Base-by-base conservation (phyloP, 35 echinoderm and acorn worm species). In the Patiria miniata region DNA sequence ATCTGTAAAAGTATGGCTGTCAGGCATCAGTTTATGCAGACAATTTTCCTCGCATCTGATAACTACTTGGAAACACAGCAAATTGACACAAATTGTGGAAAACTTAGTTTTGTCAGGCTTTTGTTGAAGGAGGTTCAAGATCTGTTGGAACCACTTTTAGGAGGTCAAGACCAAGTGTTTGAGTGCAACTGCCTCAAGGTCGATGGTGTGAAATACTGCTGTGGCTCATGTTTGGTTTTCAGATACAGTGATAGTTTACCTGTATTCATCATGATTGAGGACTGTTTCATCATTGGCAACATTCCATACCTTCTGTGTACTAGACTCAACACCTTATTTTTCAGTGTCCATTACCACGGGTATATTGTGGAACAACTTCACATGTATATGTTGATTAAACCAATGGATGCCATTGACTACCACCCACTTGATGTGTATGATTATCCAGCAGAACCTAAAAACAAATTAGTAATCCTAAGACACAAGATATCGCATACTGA, bases 221-320 rank as follows among this genome's bases (percentile, higher is more conserved):
- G 79, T 32, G 86, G 86, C 36, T 88, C 23, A 39, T 73, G 73
- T 9, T 40, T 88, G 33, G 86, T 80, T 80, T 40, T 88, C 19
- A 77, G 44, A 40, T 79, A 77, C 68, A 40, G 26, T 21, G 73
- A 88, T 79, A 77, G 76, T 8, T 42, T 88, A 33, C 76, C 78
- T 40, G 7, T 15, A 14, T 88, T 88, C 78, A 51, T 69, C n/a
- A 80, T 78, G 26, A 39, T 88, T 36, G 77, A 88, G n/a, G 26
- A 79, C 16, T 79, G 77, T 22, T 88, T 69, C 54, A 26, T 88
- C 39, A 88, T 88, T 37, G 86, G 28, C 40, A 77, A 77, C 17
- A 88, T 39, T 79, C 56, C 78, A 32, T 88, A 88, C 53, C 80
- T 88, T 29, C 28, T 88, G 29, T 88, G 86, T 51, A 79, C n/a